phyloP scores from a whole-genome alignment of 2,797 vertebrate species.

The Enteromius argenteus region DNA sequence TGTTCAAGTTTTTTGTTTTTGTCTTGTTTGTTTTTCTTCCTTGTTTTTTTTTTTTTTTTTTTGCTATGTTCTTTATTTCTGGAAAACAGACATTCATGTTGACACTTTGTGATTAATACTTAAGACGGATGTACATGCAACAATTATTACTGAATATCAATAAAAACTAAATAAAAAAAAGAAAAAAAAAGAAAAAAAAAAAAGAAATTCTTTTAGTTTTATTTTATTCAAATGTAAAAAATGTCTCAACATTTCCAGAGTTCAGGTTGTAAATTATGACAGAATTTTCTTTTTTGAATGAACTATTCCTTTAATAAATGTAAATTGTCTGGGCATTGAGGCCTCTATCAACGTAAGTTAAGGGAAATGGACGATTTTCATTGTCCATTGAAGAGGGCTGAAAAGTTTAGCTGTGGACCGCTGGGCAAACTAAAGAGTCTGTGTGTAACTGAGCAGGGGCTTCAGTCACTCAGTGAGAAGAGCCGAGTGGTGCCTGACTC shows the following conservation, averaged over 20 bases:
- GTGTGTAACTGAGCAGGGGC: conserved; percentile 58
- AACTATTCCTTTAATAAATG: background rate
- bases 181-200: too few relatives aligned
- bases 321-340: background rate
- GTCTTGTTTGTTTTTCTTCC: accelerated
- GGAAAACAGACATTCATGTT: too few relatives aligned
- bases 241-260: too few relatives aligned
- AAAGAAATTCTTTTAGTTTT: too few relatives aligned
- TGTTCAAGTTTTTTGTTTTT: too few relatives aligned
- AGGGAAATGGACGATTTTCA: background rate
- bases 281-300: background rate
- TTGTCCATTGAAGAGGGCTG: background rate
- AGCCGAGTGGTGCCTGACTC: conserved; percentile 59
- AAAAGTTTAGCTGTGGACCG: conserved; percentile 41
- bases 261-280: background rate
- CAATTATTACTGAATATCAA: too few relatives aligned
- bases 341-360: background rate
- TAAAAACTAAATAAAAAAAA: too few relatives aligned
- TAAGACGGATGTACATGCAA: too few relatives aligned
- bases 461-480: conserved; percentile 68
- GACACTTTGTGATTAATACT: too few relatives aligned
- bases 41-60: too few relatives aligned
- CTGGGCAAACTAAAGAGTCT: conserved; percentile 62
- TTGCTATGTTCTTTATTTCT: too few relatives aligned
- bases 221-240: too few relatives aligned